These are phyloP conservation scores for Phrynocephalus vlangalii DNA, from an alignment of 2,797 vertebrate species.

Conservation along the genomic window DNA sequence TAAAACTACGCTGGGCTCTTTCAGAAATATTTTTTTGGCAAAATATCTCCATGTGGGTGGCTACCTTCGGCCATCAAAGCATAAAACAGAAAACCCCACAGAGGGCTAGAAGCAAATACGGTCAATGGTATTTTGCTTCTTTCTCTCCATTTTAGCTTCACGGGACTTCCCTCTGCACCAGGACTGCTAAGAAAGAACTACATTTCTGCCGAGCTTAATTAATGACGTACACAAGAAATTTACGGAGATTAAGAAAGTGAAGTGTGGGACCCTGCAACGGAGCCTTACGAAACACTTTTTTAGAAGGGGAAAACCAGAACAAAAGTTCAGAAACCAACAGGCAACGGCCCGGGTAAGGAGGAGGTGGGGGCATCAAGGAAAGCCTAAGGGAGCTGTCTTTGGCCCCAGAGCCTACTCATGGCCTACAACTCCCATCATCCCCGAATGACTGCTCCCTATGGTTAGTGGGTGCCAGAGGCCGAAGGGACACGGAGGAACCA, in stretches of 20 bases:
- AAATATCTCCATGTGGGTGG: background rate
- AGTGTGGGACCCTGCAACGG: background rate
- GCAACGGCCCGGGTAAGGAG: too few relatives aligned
- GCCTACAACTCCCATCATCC: background rate
- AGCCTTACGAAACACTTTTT: too few relatives aligned
- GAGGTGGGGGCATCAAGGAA: too few relatives aligned
- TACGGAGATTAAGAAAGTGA: background rate
- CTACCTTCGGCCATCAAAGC: background rate
- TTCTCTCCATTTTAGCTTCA: background rate
- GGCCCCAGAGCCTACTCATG: background rate
- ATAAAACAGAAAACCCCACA: background rate
- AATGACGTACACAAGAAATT: background rate
- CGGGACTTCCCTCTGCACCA: background rate
- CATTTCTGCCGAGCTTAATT: background rate
- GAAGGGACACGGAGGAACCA: too few relatives aligned
- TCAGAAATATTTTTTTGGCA: background rate
- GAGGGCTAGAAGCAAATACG: background rate
- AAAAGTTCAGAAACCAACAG: too few relatives aligned
- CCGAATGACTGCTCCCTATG: background rate
- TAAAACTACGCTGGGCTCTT: background rate
- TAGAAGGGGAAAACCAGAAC: too few relatives aligned
- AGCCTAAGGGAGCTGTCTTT: too few relatives aligned
- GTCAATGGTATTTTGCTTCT: background rate
- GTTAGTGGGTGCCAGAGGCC: background rate
- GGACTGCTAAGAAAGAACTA: background rate